Evolutionary conservation across 2,113 vertebrate genomes (phyloP), one percentile per base, ranked within the genome.

Genomic region (Sinosuthora webbiana): DNA sequence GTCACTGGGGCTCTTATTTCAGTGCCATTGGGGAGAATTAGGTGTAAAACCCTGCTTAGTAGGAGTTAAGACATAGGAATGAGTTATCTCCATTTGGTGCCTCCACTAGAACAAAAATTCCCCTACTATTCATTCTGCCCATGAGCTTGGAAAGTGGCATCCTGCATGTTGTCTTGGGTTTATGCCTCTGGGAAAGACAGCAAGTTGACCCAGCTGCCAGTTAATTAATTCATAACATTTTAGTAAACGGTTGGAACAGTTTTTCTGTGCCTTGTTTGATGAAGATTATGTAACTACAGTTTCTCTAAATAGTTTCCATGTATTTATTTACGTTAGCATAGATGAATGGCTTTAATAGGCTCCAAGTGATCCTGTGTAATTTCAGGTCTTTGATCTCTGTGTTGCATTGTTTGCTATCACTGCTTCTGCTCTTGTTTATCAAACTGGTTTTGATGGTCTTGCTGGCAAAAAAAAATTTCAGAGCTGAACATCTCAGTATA

Each of bases 91-190:
- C 12, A 0, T 22, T 78, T 45, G 37, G 3, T 63, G 39, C 39
- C 65, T 93, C n/a, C 28, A 23, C 13, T 53, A 35, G 63, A 83
- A 22, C 11, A 71, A 69, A 42, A 70, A 23, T 71, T 71, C 28
- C 53, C 7, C 9, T 80, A 3, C 8, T 53, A 6, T 23, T 89
- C 3, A 1, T 83, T 89, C 57, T 73, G 39, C n/a, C 69, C 7
- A 1, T 67, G 84, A 78, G 33, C 42, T 50, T 93, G 65, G 35
- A 70, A 84, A 35, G 57, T 33, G 56, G 25, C 30, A 24, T 75
- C 82, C 45, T 85, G 16, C 1, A 0, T 42, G 8, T 75, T 2
- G 0, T 50, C 25, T 59, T 70, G 56, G 20, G n/a, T 83, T 92
- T 87, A 33, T 49, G 37, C 52, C 30, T 57, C 44, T 64, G 39